phyloP scores from a whole-genome alignment of 2,888 invertebrate genomes.

The Temnothorax rugatulus region DNA sequence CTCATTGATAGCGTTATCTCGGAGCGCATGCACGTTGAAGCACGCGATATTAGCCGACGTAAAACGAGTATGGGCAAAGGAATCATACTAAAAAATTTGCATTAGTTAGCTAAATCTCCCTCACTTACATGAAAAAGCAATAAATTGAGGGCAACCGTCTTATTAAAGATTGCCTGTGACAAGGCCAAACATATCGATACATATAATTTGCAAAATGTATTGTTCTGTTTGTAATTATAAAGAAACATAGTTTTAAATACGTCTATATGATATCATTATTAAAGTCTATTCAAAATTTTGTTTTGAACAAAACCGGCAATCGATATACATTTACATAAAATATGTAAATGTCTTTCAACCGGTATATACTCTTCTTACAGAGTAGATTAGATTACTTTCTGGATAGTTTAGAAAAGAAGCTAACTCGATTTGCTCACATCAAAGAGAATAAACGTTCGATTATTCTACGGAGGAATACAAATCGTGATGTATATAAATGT shows the following conservation, averaged over 20 bases:
- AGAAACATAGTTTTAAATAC: background rate
- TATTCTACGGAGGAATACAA: background rate
- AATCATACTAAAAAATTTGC: slow-evolving; percentile 44
- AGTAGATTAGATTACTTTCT: slow-evolving; percentile 7
- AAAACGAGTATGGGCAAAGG: slow-evolving; percentile 19
- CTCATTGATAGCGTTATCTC: slow-evolving; percentile 45
- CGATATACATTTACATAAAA: background rate
- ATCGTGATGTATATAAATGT: background rate
- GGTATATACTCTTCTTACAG: background rate
- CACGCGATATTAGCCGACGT: slow-evolving; percentile 48
- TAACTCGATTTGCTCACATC: background rate
- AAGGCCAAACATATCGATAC: background rate
- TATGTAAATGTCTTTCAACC: background rate
- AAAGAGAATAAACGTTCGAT: background rate
- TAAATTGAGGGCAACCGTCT: background rate
- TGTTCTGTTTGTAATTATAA: background rate
- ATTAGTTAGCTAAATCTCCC: slow-evolving; percentile 26
- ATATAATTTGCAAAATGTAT: background rate
- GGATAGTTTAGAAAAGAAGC: background rate
- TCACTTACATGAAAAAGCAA: slow-evolving; percentile 22
- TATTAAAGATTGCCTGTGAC: background rate
- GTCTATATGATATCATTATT: background rate
- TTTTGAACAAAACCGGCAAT: background rate
- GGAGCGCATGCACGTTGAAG: slow-evolving; percentile 41
- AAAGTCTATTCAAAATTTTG: background rate